Conservation (phyloP, 2,797 vertebrate species). For the Xenopus petersii region DNA sequence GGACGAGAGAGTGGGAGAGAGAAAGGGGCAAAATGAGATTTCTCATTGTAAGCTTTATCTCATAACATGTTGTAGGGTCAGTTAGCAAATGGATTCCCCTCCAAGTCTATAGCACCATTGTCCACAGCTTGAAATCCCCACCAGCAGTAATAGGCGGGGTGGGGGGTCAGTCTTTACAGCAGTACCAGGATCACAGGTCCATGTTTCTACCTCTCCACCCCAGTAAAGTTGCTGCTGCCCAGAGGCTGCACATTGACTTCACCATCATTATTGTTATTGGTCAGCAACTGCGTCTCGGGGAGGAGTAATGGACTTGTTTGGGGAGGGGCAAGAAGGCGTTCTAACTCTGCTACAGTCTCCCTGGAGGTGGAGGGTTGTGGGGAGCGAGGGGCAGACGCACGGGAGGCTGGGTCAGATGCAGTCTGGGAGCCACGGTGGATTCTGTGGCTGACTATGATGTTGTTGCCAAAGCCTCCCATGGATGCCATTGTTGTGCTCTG, state of each 20-base stretch:
- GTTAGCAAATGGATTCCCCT: slow-evolving; percentile 24
- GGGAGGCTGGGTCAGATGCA: slow-evolving; percentile 61
- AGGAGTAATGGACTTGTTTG: slow-evolving; percentile 53
- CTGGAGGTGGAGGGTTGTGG: slow-evolving; percentile 65
- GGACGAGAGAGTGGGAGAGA: not conserved
- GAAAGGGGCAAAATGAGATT: slow-evolving; percentile 10
- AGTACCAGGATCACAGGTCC: slow-evolving; percentile 23
- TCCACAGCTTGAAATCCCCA: slow-evolving; percentile 44
- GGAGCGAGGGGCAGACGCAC: slow-evolving; percentile 26
- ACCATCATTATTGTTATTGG: slow-evolving; percentile 60
- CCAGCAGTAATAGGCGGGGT: not conserved
- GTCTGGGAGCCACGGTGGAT: slow-evolving; percentile 98
- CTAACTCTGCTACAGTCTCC: slow-evolving; percentile 63
- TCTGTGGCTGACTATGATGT: slow-evolving; percentile 96
- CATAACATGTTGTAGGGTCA: slow-evolving; percentile 12
- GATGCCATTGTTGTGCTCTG: slow-evolving; percentile 98
- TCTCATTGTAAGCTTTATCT: slow-evolving; percentile 34
- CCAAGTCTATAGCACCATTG: slow-evolving; percentile 45
- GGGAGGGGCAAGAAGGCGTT: slow-evolving; percentile 50
- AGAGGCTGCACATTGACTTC: slow-evolving; percentile 51
- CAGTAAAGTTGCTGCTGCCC: slow-evolving; percentile 52
- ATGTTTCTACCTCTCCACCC: slow-evolving; percentile 43
- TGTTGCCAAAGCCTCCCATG: slow-evolving; percentile 97
- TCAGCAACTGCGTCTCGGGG: slow-evolving; percentile 57
- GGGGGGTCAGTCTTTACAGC: slow-evolving; percentile 36